phyloP scores from a whole-genome alignment of 2,888 invertebrate genomes.

The Microctonus hyperodae region DNA sequence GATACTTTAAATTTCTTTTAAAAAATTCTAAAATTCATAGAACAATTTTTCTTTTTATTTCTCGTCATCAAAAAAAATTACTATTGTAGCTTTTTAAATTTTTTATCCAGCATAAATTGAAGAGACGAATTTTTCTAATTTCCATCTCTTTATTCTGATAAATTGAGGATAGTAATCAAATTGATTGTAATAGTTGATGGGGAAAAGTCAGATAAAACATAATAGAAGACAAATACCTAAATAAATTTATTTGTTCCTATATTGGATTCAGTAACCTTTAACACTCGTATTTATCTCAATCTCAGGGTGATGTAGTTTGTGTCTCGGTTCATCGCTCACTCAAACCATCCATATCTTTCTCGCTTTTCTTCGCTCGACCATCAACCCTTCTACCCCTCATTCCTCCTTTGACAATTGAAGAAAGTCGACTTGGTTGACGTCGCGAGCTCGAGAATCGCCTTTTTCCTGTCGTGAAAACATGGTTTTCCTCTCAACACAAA shows the following conservation, averaged over 20 bases:
- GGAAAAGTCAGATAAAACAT: not conserved
- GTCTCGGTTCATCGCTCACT: not conserved
- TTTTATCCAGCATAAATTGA: no score
- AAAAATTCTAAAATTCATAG: not conserved
- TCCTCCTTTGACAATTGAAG: not conserved
- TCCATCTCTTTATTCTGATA: not conserved
- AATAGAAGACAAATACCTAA: not conserved
- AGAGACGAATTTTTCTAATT: not conserved
- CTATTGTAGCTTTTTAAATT: no score
- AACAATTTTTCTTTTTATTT: not conserved
- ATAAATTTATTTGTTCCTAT: not conserved
- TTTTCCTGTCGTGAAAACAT: not conserved
- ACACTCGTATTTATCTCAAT: slow-evolving; percentile 3
- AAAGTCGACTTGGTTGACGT: not conserved
- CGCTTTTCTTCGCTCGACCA: not conserved
- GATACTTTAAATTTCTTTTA: not conserved
- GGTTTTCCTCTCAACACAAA: slow-evolving; percentile 8
- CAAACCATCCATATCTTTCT: not conserved
- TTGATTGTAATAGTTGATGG: not conserved
- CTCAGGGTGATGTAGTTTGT: not conserved
- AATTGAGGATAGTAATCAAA: not conserved
- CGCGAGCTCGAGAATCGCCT: not conserved
- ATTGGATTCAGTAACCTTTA: not conserved
- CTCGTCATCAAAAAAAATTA: not conserved
- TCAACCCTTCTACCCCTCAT: not conserved